Conservation (phyloP, 2,888 invertebrate genomes). For the Euzophera pinguis region DNA sequence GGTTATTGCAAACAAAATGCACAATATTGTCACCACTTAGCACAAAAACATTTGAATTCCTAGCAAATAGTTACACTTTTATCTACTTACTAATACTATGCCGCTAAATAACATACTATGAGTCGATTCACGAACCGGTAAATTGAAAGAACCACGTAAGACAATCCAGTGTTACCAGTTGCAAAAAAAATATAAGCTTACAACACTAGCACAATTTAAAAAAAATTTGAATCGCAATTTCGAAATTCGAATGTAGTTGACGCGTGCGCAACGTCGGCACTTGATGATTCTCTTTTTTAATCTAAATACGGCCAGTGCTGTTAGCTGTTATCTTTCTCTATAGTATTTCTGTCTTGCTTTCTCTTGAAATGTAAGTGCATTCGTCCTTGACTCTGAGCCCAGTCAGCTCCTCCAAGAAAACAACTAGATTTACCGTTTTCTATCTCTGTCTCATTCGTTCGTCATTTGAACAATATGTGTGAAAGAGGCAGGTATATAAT, state of each 20-base stretch:
- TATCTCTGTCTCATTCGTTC: constrained; percentile 40
- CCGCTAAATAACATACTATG: constrained; percentile 7
- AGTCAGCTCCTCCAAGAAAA: constrained; percentile 42
- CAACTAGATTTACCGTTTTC: constrained; percentile 62
- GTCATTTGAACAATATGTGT: constrained; percentile 19
- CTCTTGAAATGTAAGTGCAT: constrained; percentile 48
- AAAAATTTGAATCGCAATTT: constrained; percentile 23
- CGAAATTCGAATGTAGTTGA: constrained; percentile 41
- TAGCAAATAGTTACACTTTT: neutral
- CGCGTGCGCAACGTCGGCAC: constrained; percentile 49
- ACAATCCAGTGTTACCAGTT: constrained; percentile 41
- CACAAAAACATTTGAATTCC: neutral
- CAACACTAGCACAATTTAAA: constrained; percentile 26
- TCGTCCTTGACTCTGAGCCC: constrained; percentile 66
- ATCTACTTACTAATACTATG: neutral
- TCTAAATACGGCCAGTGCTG: constrained; percentile 38
- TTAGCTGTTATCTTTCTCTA: constrained; percentile 33
- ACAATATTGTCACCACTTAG: neutral
- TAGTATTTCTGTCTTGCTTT: constrained; percentile 38
- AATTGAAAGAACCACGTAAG: constrained; percentile 47
- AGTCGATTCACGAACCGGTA: constrained; percentile 36
- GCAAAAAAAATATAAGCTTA: constrained; percentile 28
- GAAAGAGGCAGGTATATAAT: constrained; percentile 45
- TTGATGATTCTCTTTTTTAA: constrained; percentile 44
- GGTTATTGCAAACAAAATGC: neutral